Base-by-base conservation (phyloP, 23 tunicate genomes). In the Pegea sp. region DNA sequence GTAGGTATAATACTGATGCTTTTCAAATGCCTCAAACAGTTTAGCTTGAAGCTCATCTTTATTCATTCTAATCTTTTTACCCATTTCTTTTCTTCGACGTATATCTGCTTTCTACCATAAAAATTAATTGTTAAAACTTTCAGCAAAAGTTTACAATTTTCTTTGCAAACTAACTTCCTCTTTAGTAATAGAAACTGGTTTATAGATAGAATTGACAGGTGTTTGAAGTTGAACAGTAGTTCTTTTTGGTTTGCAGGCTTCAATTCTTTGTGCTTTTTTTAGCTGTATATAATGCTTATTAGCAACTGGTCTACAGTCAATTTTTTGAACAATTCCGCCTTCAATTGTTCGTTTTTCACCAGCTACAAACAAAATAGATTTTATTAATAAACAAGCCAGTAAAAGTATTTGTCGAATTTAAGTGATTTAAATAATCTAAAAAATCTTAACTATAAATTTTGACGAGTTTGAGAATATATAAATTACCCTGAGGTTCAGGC, bases 271-370 rank as follows among this genome's bases (percentile, higher is more conserved):
- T 1, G 70, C 55, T 38, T 58, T 58, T 52, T 81, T 81, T 34
- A 81, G 22, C 42, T 81, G 69, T 80, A 71, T 81, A 42, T 81
- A 81, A 7, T 71, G 72, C 7, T 62, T 38, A 5, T 70, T 71
- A 8, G 69, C 80, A 31, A 74, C 64, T 3, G 93, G 93, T 30
- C 71, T 80, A 30, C 93, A 81, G 48, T 81, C 93, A 4, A 70
- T 80, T 61, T 81, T 81, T 22, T 81, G 93, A 1, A 81, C 93
- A 24, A 81, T 74, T 22, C 80, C 33, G 2, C 93, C 93, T 59
- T 78, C 92, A 67, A 78, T 78, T 24, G 72, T 44, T 23, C 92
- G 72, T 48, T 70, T 78, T 42, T 70, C 71, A 28, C 77, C 77
- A 42, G 53, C 68, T 70, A 59, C 5, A 5, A 30, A n/a, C n/a